Base-by-base conservation (phyloP, 2,797 vertebrate genomes). In the Acrocephalus scirpaceus region DNA sequence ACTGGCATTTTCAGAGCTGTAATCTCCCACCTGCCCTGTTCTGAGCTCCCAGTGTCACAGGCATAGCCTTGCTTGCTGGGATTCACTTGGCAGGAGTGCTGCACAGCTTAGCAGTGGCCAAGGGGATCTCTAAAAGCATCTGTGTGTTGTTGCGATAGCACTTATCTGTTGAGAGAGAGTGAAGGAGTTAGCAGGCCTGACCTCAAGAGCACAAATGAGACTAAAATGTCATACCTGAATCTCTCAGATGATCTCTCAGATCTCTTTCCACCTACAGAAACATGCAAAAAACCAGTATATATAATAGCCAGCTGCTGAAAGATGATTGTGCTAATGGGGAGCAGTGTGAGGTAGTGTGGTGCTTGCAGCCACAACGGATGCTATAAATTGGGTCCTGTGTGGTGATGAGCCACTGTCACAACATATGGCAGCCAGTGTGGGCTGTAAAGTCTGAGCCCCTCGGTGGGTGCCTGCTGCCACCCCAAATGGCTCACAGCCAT, bases 361-460 rank as follows among this genome's bases (percentile, higher is more conserved):
- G 26, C 82, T 58, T 47, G 56, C 66, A 93, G 90, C 58, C 57
- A 4, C 16, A 34, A 54, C 65, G 27, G 26, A n/a, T n/a, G 51
- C 92, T 90, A 27, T 81, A 93, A 93, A 82, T 75, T 78, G 56
- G 48, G 62, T 95, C 80, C 73, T 94, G 62, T 47, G 51, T 81
- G 93, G 38, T 90, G 93, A 91, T 92, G 94, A 95, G 93, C 93
- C 79, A 73, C 93, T 81, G 70, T 80, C 4, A 6, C 88, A 95
- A 32, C 94, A 92, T 94, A 90, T 88, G 93, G 78, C 90, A 96
- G 75, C 81, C 82, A 44, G 65, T 60, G 93, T 93, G 96, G 92
- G 93, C 16, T 96, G 94, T 75, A 9, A 91, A 92, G 86, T 86
- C 95, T 93, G 83, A 93, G 80, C 66, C 86, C 90, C 50, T 94